Percentiles rank a stretch among this genome's conserved stretches.
phyloP scores from a whole-genome alignment of 2,797 vertebrate species.

The Bryconaethiops microstoma region DNA sequence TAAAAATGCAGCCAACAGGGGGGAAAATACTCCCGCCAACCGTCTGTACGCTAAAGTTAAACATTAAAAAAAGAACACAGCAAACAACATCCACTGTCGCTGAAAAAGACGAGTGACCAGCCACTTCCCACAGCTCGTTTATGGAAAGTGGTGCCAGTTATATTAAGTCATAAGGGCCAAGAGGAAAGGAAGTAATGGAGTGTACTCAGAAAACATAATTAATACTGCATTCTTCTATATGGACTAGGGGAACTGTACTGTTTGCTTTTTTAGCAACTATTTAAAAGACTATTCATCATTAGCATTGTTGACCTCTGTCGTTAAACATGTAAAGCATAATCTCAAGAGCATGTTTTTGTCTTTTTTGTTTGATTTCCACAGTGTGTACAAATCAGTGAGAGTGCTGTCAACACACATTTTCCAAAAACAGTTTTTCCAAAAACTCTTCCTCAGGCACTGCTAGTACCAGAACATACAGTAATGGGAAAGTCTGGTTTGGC shows the following conservation, averaged over 20 bases:
- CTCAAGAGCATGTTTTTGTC: background rate
- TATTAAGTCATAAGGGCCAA: constrained; percentile 5
- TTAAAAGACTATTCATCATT: background rate
- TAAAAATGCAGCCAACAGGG: constrained; percentile 67
- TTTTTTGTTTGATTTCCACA: too few species aligned
- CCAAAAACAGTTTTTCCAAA: constrained; percentile 19
- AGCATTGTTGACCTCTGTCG: background rate
- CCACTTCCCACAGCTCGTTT: constrained; percentile 40
- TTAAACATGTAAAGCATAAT: background rate
- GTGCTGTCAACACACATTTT: too few species aligned
- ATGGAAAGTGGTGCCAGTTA: constrained; percentile 29
- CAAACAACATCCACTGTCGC: background rate
- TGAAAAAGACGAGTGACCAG: constrained; percentile 23
- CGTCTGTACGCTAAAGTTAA: constrained; percentile 69
- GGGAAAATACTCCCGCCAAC: constrained; percentile 53
- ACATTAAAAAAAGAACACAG: constrained; percentile 44
- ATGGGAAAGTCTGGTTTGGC: constrained; percentile 41
- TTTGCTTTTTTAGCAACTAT: background rate
- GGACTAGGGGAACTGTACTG: background rate
- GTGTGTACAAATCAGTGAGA: too few species aligned
- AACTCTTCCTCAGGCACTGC: background rate
- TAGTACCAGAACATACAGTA: background rate
- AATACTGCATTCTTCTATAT: background rate
- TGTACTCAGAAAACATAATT: constrained; percentile 2
- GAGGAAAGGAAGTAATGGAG: constrained; percentile 19